These are phyloP conservation scores for Caenorhabditis sulstoni DNA, from an alignment of 2,888 invertebrate genomes.

Conservation along the genomic window DNA sequence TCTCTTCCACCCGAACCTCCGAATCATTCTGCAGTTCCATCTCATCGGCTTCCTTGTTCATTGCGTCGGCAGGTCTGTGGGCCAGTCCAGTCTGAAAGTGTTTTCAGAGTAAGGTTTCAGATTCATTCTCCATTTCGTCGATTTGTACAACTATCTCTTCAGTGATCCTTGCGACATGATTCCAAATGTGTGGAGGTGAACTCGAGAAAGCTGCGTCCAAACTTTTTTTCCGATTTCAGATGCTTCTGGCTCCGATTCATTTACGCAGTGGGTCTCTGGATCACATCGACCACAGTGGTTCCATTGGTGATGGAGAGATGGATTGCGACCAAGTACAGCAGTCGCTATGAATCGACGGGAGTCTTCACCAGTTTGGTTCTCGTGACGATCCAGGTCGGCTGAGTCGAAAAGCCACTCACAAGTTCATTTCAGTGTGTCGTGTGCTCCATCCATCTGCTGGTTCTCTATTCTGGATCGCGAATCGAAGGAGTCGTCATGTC, in stretches of 20 bases:
- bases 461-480: conserved; percentile 15
- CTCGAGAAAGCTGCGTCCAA: too few relatives aligned
- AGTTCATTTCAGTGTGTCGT: background rate
- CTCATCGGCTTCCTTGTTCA: conserved; percentile 20
- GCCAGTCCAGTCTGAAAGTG: too few relatives aligned
- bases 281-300: conserved; percentile 14
- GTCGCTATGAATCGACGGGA: conserved; percentile 6
- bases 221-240: too few relatives aligned
- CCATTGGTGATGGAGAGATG: conserved; percentile 18
- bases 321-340: conserved; percentile 14
- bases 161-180: conserved; percentile 16
- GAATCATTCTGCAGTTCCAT: conserved; percentile 19
- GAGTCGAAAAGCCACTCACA: too few relatives aligned
- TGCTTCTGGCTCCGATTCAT: conserved; percentile 33
- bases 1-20: conserved; percentile 14
- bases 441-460: background rate
- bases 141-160: conserved; percentile 15
- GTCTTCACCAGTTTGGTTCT: background rate
- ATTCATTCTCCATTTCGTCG: conserved; percentile 11
- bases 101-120: background rate
- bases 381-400: conserved; percentile 10
- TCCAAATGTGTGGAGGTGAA: conserved; percentile 21
- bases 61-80: conserved; percentile 3
- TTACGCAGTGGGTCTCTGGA: conserved; percentile 18
- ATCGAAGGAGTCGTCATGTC: conserved; percentile 28